Evolutionary conservation across 2,113 vertebrate genomes (phyloP), one percentile per base, ranked within the genome.

Genomic region (Dermatemys mawii): DNA sequence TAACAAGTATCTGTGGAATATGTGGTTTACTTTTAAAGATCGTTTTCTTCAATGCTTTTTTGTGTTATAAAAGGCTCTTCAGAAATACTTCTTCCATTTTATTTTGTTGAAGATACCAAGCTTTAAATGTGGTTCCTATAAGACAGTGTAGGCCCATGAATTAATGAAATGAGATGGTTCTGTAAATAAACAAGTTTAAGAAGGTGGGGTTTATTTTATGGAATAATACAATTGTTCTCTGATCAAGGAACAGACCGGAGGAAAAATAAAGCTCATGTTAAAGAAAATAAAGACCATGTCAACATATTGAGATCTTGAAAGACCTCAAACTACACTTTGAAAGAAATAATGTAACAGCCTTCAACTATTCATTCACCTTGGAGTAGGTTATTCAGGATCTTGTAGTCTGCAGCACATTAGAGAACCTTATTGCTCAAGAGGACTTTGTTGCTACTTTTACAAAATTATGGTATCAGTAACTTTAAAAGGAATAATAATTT

Each of bases 321-420:
- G 49, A 79, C 60, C 24, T 84, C n/a, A 67, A 87, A 91, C n/a
- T 46, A 41, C 51, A 90, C 49, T 80, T 32, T 83, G 26, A 95
- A 95, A 87, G n/a, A 94, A 92, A 22, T 88, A 70, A 86, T 90
- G 91, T 73, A 86, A 89, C 55, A 63, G 38, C 35, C 78, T 67
- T 91, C 35, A 92, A 26, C 76, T 87, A 79, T 51, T 78, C 27
- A 35, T 86, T 93, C 80, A 87, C 57, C 81, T 87, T 87, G 79
- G 12, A 46, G 73, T 27, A 94, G 91, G 89, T 86, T 86, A 96
- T 91, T 54, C 48, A 83, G 91, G 6, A 76, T 86, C 51, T 90
- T 82, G 86, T 93, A n/a, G 89, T 80, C 32, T 67, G n/a, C 41
- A 93, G 73, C 46, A 44, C 22, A 76, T 27, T 29, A 26, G 41